A percentile compares a stretch with the other conserved stretches of the same genome.
Evolutionary conservation across 2,113 vertebrate genomes (phyloP).

Genomic region (Mobula birostris): DNA sequence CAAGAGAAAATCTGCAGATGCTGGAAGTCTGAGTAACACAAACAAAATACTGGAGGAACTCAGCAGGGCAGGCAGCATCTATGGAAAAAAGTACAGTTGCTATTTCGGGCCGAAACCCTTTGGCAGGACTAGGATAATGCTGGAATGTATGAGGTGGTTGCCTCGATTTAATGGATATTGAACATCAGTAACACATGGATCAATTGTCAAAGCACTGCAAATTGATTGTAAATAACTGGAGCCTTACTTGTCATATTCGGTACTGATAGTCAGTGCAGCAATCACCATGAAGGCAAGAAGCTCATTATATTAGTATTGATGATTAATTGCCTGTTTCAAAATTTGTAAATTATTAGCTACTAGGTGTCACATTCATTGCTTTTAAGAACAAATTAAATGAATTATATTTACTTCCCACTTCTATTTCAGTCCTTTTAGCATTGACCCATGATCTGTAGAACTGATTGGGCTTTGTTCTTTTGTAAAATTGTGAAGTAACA

Average conservation of each 20-base stretch:
- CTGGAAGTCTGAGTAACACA: no score
- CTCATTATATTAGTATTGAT: not conserved
- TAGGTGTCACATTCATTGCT: not conserved
- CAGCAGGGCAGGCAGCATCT: no score
- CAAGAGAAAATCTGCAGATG: no score
- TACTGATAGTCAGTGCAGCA: not conserved
- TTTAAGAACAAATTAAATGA: not conserved
- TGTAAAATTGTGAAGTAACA: not conserved
- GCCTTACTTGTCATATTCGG: not conserved
- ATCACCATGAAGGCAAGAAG: not conserved
- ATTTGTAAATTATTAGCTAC: not conserved
- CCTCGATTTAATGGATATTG: not conserved
- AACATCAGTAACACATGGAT: not conserved
- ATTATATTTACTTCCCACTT: not conserved
- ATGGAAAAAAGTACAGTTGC: no score
- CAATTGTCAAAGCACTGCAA: not conserved
- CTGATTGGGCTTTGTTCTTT: not conserved
- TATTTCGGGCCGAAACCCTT: no score
- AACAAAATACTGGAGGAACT: no score
- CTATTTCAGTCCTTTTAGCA: not conserved
- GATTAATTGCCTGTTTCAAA: not conserved
- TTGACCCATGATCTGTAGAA: not conserved
- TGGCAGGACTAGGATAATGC: not conserved
- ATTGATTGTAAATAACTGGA: not conserved
- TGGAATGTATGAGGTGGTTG: not conserved